Evolutionary conservation across 64 coral and sea anemone genomes (phyloP).

Genomic region (Montipora sp.): DNA sequence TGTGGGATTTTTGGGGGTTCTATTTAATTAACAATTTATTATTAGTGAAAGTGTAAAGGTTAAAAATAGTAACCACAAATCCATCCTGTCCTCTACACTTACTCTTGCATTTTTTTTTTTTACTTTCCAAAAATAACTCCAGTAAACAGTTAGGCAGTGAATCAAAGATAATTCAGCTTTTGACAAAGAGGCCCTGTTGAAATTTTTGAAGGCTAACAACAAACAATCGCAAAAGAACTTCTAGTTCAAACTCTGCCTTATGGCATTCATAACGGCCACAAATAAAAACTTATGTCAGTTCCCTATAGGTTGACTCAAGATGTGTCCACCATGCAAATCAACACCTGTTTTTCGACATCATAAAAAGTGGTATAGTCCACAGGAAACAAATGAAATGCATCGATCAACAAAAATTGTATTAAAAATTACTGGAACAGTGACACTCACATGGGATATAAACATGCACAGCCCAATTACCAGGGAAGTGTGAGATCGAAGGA

Average conservation of each 20-base stretch:
- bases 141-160: background rate
- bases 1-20: background rate
- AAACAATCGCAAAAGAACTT: background rate
- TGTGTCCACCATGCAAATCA: background rate
- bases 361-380: background rate
- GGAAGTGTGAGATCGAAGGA: background rate
- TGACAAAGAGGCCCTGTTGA: background rate
- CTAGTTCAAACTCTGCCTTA: background rate
- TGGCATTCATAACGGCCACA: background rate
- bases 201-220: background rate
- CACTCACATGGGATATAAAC: background rate
- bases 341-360: background rate
- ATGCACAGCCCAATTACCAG: background rate
- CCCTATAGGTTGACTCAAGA: background rate
- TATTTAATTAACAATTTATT: conserved; percentile 1
- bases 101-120: background rate
- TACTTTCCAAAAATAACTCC: background rate
- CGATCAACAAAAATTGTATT: background rate
- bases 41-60: background rate
- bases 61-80: background rate
- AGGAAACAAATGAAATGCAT: background rate
- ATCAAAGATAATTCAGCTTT: background rate
- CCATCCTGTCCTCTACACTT: background rate
- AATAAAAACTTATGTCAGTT: background rate
- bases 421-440: background rate